A percentile compares a stretch with the other conserved stretches of the same genome.
Conservation (phyloP, 1,140 invertebrate genomes). For the Apis laboriosa region DNA sequence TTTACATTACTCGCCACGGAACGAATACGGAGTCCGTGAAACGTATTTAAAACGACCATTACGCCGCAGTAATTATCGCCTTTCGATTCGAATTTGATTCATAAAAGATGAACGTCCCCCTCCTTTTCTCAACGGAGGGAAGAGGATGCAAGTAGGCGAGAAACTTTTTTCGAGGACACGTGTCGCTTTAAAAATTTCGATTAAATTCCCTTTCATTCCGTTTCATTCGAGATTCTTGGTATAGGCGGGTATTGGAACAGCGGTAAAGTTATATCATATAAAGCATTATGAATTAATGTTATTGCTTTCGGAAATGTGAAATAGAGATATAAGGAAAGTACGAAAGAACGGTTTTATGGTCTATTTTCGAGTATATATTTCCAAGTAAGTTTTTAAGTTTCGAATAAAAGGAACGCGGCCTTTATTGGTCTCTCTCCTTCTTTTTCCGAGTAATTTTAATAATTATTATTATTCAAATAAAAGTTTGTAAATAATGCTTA, state of each 20-base stretch:
- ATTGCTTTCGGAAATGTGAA: not conserved
- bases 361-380: not conserved
- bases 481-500: too few species aligned
- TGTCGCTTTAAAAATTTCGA: slow-evolving; percentile 20
- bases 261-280: too few species aligned
- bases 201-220: not conserved
- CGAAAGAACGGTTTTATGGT: not conserved
- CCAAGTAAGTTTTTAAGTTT: too few species aligned
- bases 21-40: slow-evolving; percentile 32
- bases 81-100: slow-evolving; percentile 71
- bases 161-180: not conserved
- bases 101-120: slow-evolving; percentile 45
- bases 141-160: too few species aligned
- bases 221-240: not conserved
- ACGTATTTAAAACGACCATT: slow-evolving; percentile 72
- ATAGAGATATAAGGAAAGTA: not conserved
- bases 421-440: too few species aligned
- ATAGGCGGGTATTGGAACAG: not conserved
- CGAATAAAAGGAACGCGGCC: too few species aligned
- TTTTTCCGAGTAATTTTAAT: too few species aligned
- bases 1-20: slow-evolving; percentile 71
- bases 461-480: too few species aligned
- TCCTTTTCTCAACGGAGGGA: too few species aligned
- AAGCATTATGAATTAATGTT: not conserved
- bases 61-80: slow-evolving; percentile 73